phyloP scores from a whole-genome alignment of 2,113 vertebrate genomes.

The Catagonus wagneri region DNA sequence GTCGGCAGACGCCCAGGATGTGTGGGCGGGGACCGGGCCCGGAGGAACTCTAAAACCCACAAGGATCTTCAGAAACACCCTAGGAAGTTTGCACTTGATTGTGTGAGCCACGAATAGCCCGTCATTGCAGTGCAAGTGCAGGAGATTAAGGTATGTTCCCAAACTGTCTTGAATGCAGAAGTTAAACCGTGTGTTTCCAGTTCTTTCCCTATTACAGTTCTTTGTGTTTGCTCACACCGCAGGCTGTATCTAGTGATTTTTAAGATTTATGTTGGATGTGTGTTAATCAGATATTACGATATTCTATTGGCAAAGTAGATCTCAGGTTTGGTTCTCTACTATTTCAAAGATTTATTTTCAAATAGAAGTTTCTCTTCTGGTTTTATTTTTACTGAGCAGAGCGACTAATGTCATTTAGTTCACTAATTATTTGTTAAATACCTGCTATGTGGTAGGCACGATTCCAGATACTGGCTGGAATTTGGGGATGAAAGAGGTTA shows the following conservation, averaged over 20 bases:
- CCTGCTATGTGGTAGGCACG: neutral
- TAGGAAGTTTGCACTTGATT: conserved; percentile 28
- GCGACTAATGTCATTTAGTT: conserved; percentile 30
- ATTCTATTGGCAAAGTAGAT: conserved; percentile 6
- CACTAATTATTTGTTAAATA: conserved; percentile 3
- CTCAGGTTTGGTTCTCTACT: conserved; percentile 44
- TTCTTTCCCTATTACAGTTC: neutral
- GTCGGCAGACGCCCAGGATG: neutral
- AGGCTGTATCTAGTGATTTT: neutral
- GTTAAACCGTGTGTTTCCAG: neutral
- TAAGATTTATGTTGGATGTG: conserved; percentile 28
- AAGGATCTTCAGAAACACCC: conserved; percentile 8
- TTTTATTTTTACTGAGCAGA: conserved; percentile 35
- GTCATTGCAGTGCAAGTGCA: neutral
- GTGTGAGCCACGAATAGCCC: neutral
- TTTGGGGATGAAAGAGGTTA: neutral
- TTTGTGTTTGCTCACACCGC: neutral
- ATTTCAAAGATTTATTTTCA: conserved; percentile 43
- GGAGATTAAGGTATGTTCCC: conserved; percentile 11
- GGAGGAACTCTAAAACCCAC: neutral
- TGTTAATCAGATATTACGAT: conserved; percentile 14
- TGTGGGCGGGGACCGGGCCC: neutral
- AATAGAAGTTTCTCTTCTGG: neutral
- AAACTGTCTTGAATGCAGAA: neutral
- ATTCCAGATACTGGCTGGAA: neutral